phyloP scores from a whole-genome alignment of 1,140 invertebrate species.

The Drosophila suzukii region DNA sequence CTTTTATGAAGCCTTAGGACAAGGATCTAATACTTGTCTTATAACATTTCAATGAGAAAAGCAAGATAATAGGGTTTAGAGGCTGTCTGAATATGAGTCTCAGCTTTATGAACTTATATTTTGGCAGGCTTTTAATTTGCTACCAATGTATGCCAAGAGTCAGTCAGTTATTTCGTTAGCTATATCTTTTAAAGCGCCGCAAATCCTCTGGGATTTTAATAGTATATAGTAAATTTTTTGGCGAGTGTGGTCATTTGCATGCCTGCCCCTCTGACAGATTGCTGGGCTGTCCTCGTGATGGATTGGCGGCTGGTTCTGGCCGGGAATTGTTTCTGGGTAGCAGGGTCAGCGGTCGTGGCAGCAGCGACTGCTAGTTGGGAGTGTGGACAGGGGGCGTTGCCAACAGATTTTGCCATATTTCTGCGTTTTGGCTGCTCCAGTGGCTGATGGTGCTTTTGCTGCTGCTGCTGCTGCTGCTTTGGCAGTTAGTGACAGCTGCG shows the following conservation, averaged over 20 bases:
- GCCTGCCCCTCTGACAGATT: slow-evolving; percentile 63
- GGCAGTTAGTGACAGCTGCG: slow-evolving; percentile 80
- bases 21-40: background rate
- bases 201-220: background rate
- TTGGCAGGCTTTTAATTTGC: background rate
- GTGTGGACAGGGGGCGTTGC: slow-evolving; percentile 21
- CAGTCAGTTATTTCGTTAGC: background rate
- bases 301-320: slow-evolving; percentile 66
- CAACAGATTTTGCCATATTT: slow-evolving; percentile 53
- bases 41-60: too few relatives aligned
- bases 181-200: background rate
- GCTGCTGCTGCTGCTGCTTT: slow-evolving; percentile 29
- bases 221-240: slow-evolving; percentile 14
- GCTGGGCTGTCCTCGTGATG: slow-evolving; percentile 61
- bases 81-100: background rate
- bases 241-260: slow-evolving; percentile 60
- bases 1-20: too few relatives aligned
- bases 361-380: slow-evolving; percentile 6
- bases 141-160: background rate
- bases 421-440: slow-evolving; percentile 52
- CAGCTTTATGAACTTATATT: background rate
- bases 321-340: slow-evolving; percentile 21
- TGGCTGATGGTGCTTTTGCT: slow-evolving; percentile 16
- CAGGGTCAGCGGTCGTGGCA: too few relatives aligned
- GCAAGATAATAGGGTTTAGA: background rate